phyloP scores from a whole-genome alignment of 92 coral and sea anemone species.

The Zoanthus sansibaricus region DNA sequence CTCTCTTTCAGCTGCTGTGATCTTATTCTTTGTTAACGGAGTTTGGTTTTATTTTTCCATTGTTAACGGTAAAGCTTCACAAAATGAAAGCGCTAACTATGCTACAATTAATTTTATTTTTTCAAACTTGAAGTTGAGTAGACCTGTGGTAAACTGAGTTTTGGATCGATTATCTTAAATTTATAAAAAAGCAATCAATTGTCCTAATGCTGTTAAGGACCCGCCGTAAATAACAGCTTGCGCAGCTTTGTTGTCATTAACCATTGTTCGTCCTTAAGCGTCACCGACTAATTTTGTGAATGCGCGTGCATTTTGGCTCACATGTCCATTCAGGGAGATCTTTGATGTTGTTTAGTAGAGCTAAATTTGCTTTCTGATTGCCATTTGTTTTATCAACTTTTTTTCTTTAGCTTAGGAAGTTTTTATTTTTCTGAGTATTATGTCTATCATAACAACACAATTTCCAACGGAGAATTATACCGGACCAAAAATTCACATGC shows the following conservation, averaged over 20 bases:
- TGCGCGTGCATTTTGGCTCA: conserved; percentile 69
- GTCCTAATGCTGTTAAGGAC: background rate
- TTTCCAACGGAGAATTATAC: conserved; percentile 54
- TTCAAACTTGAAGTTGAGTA: too few relatives aligned
- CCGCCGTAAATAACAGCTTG: background rate
- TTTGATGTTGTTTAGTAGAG: conserved; percentile 1
- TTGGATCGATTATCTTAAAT: too few relatives aligned
- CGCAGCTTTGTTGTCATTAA: background rate
- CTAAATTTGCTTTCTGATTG: background rate
- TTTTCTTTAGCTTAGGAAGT: background rate
- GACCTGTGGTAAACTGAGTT: too few relatives aligned
- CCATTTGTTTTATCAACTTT: background rate
- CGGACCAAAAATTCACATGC: conserved; percentile 67
- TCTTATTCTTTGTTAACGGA: too few relatives aligned
- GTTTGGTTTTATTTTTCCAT: too few relatives aligned
- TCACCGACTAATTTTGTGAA: conserved; percentile 12
- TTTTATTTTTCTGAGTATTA: background rate
- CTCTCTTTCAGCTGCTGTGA: too few relatives aligned
- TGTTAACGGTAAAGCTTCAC: too few relatives aligned
- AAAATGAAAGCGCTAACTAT: too few relatives aligned
- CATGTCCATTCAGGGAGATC: conserved; percentile 50
- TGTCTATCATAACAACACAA: conserved; percentile 70
- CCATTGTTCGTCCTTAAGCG: background rate
- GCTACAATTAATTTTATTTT: too few relatives aligned
- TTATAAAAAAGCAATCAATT: background rate